Base-by-base conservation (phyloP, 92 coral and sea anemone genomes). In the Epizoanthus scotinus region DNA sequence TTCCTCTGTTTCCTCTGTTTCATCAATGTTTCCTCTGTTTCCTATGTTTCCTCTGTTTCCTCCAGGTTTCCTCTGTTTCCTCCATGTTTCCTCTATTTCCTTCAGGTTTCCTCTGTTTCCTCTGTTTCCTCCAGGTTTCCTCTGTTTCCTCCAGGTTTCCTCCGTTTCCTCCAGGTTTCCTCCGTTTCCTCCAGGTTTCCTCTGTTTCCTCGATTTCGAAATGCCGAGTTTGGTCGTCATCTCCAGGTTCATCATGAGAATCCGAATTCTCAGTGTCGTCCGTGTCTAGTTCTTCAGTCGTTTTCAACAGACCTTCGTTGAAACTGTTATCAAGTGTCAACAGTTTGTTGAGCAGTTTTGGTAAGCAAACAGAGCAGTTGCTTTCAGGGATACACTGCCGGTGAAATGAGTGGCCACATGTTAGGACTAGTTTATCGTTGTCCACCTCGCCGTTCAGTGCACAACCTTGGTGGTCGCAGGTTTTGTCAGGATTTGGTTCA, bases 401-500 rank as follows among this genome's bases (percentile, higher is more conserved):
- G 60, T 88, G 88, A 55, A 79, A 84, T 1, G 88, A 84, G 53
- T 88, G 91, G 55, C 85, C 83, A 74, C 88, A 84, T 22, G 75
- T 79, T 55, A 88, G 66, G 18, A 59, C 26, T 57, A 78, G 12
- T 44, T 10, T 63, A 3, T 47, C 69, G 19, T 47, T 29, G n/a
- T 52, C 71, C 2, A 6, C 40, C 40, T 3, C 40, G 27, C 38
- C 38, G 42, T 6, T 52, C 40, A 0, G 1, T 34, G 62, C 20
- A 24, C 85, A 84, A 8, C 36, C 64, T 15, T 24, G 27, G 18
- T 28, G 25, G 54, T 84, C 74, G 63, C 91, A 87, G 9, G 26
- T 60, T 57, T 31, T 67, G n/a, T 22, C 22, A 9, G 64, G 90
- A 27, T 77, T 78, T 49, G 90, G 90, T 44, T 26, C 65, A 20